Conservation (phyloP, 1,140 invertebrate genomes). For the Caerostris darwini region DNA sequence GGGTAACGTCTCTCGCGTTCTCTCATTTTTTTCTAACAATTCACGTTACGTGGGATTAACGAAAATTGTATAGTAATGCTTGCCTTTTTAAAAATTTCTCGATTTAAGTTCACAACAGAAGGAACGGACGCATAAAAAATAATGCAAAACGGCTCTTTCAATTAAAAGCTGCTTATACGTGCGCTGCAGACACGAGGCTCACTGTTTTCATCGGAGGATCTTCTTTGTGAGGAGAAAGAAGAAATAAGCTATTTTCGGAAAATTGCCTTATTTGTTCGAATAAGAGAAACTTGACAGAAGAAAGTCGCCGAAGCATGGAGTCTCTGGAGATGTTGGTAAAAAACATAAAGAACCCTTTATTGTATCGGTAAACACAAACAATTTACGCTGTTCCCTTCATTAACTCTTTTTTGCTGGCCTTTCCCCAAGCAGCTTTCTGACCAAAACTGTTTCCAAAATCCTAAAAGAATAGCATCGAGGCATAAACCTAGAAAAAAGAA, state of each 20-base stretch:
- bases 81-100: background rate
- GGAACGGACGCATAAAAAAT: background rate
- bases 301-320: background rate
- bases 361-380: constrained; percentile 23
- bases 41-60: background rate
- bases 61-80: background rate
- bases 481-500: background rate
- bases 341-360: background rate
- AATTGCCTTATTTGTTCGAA: background rate
- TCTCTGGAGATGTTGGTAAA: background rate
- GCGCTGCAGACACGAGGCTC: background rate
- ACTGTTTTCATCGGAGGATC: background rate
- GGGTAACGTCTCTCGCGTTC: background rate
- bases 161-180: background rate
- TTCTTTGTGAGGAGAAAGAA: background rate
- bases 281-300: background rate
- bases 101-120: background rate
- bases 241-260: background rate
- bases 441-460: background rate
- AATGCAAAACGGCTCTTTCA: background rate
- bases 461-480: background rate
- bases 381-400: background rate
- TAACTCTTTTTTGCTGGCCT: background rate
- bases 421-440: background rate
- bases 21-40: background rate